Conservation (phyloP, 2,113 vertebrate genomes). For the Anolis sagrei region DNA sequence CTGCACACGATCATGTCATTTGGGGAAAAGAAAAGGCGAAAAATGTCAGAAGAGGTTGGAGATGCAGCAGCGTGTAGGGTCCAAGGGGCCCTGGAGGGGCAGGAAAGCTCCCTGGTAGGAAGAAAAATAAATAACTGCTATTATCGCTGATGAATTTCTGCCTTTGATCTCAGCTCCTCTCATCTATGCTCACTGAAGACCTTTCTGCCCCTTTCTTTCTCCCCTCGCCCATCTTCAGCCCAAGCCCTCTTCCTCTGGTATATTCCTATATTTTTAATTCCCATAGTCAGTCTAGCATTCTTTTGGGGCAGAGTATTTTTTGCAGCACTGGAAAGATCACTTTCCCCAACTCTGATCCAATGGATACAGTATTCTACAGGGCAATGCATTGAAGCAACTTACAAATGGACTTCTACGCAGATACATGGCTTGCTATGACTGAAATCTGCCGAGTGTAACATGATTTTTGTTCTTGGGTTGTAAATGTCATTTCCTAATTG, state of each 20-base stretch:
- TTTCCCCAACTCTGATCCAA: no score
- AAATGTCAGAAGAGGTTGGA: slow-evolving; percentile 74
- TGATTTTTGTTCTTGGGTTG: no score
- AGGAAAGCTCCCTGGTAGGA: slow-evolving; percentile 65
- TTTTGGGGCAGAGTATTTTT: no score
- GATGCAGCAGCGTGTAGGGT: slow-evolving; percentile 74
- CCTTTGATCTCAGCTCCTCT: slow-evolving; percentile 80
- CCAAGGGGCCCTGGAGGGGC: slow-evolving; percentile 74
- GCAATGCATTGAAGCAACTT: no score
- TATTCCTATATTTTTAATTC: slow-evolving; percentile 72
- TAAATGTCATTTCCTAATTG: no score
- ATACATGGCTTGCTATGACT: no score
- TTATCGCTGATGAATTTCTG: slow-evolving; percentile 85
- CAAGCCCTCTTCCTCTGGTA: slow-evolving; percentile 51
- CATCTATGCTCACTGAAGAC: slow-evolving; percentile 9
- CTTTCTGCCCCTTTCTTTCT: slow-evolving; percentile 50
- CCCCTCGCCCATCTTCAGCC: slow-evolving; percentile 28
- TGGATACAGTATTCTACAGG: no score
- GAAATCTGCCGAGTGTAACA: background rate
- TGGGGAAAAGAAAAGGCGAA: slow-evolving; percentile 66
- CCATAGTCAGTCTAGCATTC: background rate
- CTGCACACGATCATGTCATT: slow-evolving; percentile 61
- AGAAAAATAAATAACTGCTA: slow-evolving; percentile 85
- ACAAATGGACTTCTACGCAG: no score
- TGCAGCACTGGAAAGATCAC: background rate